Base-by-base conservation (phyloP, 30 jellyfish, hydroid and myxozoan genomes). In the Aurelia aurita complex sp. Pacific region DNA sequence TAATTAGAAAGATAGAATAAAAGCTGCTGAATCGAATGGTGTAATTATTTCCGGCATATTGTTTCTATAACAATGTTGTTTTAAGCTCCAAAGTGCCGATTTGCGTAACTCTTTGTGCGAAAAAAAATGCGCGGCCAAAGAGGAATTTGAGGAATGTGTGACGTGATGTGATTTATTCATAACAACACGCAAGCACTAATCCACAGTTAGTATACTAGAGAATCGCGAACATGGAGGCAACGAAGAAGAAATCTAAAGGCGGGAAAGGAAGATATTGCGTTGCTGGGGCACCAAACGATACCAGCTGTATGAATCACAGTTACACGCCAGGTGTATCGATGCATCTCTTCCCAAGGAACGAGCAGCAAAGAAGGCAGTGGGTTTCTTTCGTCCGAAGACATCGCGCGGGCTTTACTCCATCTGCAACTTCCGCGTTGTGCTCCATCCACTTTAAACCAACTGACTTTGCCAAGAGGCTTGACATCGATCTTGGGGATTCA, bases 211-310 rank as follows among this genome's bases (percentile, higher is more conserved):
- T 73, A 51, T 51, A 51, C 83, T 46, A 51, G 65, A 19, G 19
- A 42, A 34, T 32, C 35, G 46, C 9, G 64, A 54, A 73, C 42
- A 69, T 69, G 80, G 80, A 69, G 51, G 80, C 51, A 46, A 34
- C 42, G 62, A 34, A 69, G 80, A 73, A 73, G 69, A 43, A 51
- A 51, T 35, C 64, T 51, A 73, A 16, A 73, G 83, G 83, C 69
- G 79, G 79, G 61, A 73, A 73, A 73, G 85, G 85, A n/a, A 74
- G 72, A 55, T 76, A 61, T 50, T 76, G 87, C 29, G 76, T 55
- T 57, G 87, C 87, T 57, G 87, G 87, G 32, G 66, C 76, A 23
- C 87, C 87, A n/a, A 62, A 62, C 62, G 87, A 76, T n/a, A 36
- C 76, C 62, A 76, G 87, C 77, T 76, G 87, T 42, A 76, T 38